phyloP scores from a whole-genome alignment of 92 coral and sea anemone species.

The Hydrozoanthus gracilis region DNA sequence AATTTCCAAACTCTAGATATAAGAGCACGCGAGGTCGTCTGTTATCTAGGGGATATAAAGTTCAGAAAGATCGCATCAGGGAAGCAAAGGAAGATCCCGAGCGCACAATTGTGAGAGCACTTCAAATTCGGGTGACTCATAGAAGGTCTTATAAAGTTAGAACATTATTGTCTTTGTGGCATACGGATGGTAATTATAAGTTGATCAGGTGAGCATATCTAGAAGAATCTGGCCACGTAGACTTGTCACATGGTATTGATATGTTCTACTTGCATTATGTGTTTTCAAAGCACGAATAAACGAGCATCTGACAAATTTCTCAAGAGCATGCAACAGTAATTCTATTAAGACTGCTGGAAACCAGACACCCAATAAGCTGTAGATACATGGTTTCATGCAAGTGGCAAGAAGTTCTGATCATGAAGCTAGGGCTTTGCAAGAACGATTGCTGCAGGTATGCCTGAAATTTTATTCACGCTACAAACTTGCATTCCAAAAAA shows the following conservation, averaged over 20 bases:
- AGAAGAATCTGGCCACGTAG: constrained; percentile 63
- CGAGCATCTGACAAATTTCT: constrained; percentile 52
- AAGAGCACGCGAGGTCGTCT: constrained; percentile 72
- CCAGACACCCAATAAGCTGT: constrained; percentile 64
- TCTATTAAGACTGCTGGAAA: constrained; percentile 58
- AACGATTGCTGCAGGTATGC: background rate
- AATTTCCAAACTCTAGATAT: constrained; percentile 79
- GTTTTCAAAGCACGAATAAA: constrained; percentile 67
- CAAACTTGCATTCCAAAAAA: constrained; percentile 11
- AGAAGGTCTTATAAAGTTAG: constrained; percentile 64
- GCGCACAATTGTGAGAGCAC: constrained; percentile 75
- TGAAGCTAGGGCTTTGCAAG: background rate
- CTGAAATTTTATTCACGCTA: constrained; percentile 14
- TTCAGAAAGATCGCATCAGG: constrained; percentile 67
- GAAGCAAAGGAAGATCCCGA: constrained; percentile 76
- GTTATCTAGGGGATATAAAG: constrained; percentile 60
- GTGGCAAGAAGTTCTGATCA: constrained; percentile 11
- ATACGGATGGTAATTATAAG: constrained; percentile 59
- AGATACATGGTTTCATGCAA: constrained; percentile 58
- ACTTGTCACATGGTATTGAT: constrained; percentile 54
- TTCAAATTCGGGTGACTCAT: constrained; percentile 75
- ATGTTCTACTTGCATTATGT: constrained; percentile 72
- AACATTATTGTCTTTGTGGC: constrained; percentile 73
- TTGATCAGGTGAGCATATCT: background rate
- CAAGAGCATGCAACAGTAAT: constrained; percentile 58